Evolutionary conservation across 2,888 invertebrate species (phyloP).

Genomic region (Netelia virgata): DNA sequence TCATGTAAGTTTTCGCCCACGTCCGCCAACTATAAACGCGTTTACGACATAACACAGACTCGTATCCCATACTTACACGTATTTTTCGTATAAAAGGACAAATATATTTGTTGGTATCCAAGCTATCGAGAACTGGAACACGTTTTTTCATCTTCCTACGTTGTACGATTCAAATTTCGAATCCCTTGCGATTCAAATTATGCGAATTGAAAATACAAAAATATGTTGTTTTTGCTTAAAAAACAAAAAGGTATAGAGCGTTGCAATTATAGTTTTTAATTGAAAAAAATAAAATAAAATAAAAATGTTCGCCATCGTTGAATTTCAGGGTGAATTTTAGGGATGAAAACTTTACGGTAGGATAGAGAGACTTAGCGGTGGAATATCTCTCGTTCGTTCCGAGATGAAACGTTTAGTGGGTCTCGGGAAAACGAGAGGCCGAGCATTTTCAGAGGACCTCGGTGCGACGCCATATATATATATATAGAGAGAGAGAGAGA

Average conservation of each 20-base stretch:
- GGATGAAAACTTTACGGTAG: background rate
- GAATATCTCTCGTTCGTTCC: slow-evolving; percentile 11
- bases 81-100: background rate
- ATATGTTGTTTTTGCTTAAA: too few relatives aligned
- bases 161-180: too few relatives aligned
- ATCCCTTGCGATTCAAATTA: too few relatives aligned
- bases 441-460: slow-evolving; percentile 47
- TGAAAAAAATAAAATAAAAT: too few relatives aligned
- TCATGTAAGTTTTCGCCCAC: slow-evolving; percentile 33
- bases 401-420: slow-evolving; percentile 50
- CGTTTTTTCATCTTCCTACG: background rate
- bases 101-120: background rate
- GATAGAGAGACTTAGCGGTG: background rate
- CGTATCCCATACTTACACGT: background rate
- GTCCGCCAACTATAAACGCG: slow-evolving; percentile 54
- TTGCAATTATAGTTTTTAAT: too few relatives aligned
- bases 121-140: background rate
- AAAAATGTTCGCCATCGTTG: too few relatives aligned
- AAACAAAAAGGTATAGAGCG: too few relatives aligned
- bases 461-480: slow-evolving; percentile 13
- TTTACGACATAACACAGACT: slow-evolving; percentile 44
- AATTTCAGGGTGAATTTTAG: background rate
- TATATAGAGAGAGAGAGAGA: background rate
- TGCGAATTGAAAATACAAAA: too few relatives aligned
- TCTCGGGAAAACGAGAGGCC: slow-evolving; percentile 33